Base-by-base conservation (phyloP, 30 jellyfish, hydroid and myxozoan genomes). In the Pseudorhiza aurosa region DNA sequence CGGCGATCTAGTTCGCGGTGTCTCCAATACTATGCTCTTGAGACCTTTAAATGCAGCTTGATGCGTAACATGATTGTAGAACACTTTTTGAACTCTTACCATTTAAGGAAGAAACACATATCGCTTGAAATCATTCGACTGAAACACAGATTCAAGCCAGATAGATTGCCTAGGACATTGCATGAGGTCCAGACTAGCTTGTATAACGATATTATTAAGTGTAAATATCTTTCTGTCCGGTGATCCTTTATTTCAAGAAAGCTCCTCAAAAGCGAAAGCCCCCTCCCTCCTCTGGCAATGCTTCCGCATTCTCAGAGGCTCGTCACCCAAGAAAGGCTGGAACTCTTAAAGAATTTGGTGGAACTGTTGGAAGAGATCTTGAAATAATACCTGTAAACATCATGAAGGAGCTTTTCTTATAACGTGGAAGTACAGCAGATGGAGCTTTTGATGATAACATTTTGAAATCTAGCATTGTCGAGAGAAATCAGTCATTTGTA, bases 211-310 rank as follows among this genome's bases (percentile, higher is more conserved):
- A n/a, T 31, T 12, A 65, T 17, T 65, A 64, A 65, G 19, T 65
- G 72, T 18, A 65, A 65, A 30, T 27, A 27, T 65, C 79, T 30
- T 14, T 65, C 72, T 65, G 60, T 64, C 40, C 35, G 58, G 29
- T 64, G 79, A 64, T 65, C 65, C 79, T 65, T 65, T 33, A 35
- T 65, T 65, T 65, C 79, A 40, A 65, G 35, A 64, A 65, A n/a
- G n/a, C n/a, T n/a, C 79, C 79, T 65, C 79, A 27, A 64, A n/a
- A 30, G 79, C 35, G 27, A 65, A 65, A 19, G 1, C 29, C 79
- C 29, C 35, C 79, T 65, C 79, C 30, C 83, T 42, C 57, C 75
- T 69, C 71, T 69, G 83, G 46, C 83, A 69, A 45, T 75, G 83
- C 71, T 69, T 69, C 77, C 40, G 71, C 8, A 65, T 65, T 19